These are phyloP conservation scores for Pipa parva DNA, from an alignment of 2,113 vertebrate genomes.

Conservation along the genomic window DNA sequence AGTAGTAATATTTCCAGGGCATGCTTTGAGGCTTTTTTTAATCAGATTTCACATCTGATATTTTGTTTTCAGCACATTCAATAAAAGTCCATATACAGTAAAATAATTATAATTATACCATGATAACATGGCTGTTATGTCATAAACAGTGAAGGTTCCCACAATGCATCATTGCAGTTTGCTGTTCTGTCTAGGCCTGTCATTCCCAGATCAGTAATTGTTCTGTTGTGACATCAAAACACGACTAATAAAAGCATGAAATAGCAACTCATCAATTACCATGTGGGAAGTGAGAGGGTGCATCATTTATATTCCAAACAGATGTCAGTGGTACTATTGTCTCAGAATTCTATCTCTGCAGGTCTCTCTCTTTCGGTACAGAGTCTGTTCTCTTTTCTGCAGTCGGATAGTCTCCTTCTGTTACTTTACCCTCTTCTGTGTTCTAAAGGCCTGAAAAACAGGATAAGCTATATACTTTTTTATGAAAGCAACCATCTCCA, in stretches of 20 bases:
- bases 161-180: not conserved
- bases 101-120: conserved; percentile 5
- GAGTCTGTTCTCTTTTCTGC: not conserved
- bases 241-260: conserved; percentile 25
- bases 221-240: conserved; percentile 37
- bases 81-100: not conserved
- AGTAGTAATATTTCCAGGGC: no score
- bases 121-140: conserved; percentile 15
- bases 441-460: not conserved
- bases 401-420: not conserved
- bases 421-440: conserved; percentile 2
- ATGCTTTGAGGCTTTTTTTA: no score
- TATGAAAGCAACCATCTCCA: not conserved
- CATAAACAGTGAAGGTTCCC: not conserved
- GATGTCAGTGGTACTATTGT: conserved; percentile 18
- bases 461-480: not conserved
- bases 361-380: not conserved
- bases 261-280: conserved; percentile 33
- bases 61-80: not conserved
- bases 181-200: conserved; percentile 5
- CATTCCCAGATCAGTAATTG: conserved; percentile 7
- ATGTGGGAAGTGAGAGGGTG: conserved; percentile 6
- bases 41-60: no score
- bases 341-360: conserved; percentile 3
- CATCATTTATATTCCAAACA: conserved; percentile 28